phyloP scores from a whole-genome alignment of 2,113 vertebrate genomes.

The Hemicordylus capensis region DNA sequence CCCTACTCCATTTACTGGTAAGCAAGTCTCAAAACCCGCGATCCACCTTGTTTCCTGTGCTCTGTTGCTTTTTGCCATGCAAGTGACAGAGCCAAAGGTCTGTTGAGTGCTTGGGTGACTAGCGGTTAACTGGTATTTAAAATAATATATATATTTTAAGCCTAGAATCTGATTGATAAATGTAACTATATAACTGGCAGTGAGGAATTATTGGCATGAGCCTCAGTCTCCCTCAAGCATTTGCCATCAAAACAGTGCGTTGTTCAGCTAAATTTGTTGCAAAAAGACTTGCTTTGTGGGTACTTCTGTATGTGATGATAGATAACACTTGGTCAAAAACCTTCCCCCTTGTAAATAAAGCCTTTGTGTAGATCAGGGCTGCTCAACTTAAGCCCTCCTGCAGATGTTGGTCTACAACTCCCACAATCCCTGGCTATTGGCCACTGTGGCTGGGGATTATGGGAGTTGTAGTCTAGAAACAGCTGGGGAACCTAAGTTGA shows the following conservation, averaged over 20 bases:
- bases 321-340: constrained; percentile 25
- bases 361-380: not conserved
- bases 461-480: no score
- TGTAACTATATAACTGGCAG: constrained; percentile 25
- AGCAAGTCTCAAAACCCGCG: not conserved
- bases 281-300: not conserved
- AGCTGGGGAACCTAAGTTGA: no score
- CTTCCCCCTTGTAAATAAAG: not conserved
- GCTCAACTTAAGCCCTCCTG: no score
- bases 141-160: constrained; percentile 35
- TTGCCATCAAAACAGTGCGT: constrained; percentile 18
- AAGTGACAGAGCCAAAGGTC: not conserved
- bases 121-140: not conserved
- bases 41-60: not conserved
- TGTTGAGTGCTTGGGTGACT: not conserved
- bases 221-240: not conserved
- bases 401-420: no score
- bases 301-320: not conserved
- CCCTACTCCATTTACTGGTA: not conserved
- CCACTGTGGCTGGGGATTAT: no score
- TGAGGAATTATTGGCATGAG: constrained; percentile 10
- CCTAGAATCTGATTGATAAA: constrained; percentile 14
- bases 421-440: no score
- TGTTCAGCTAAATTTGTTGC: not conserved
- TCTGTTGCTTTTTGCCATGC: constrained; percentile 2